Evolutionary conservation across 2,797 vertebrate species (phyloP), one percentile per base, ranked within the genome.

Genomic region (Buceros bicornis): DNA sequence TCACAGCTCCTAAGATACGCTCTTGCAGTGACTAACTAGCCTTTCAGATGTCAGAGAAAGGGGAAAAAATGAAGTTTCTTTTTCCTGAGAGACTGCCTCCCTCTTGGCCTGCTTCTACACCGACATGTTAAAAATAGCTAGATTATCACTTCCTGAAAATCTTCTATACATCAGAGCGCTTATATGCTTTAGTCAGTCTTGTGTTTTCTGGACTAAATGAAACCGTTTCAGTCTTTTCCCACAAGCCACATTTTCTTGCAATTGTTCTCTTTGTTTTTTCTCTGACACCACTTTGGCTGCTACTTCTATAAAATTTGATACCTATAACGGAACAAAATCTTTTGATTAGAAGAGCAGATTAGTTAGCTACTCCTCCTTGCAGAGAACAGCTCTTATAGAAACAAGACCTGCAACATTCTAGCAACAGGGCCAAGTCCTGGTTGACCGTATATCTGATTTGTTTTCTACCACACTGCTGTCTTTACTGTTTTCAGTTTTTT

Each of bases 381-480:
- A 8, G 8, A 33, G 11, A 77, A 45, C 4, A 74, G 18, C 21
- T 72, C 5, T 11, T n/a, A 64, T 16, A 70, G n/a, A 82, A 83
- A 62, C 13, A 47, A 48, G 61, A 74, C 13, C 3, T 29, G 40
- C 35, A 60, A 42, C 0, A 3, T 29, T 71, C 62, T 57, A 57
- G 17, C 37, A 84, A 71, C 29, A 61, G 33, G 17, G n/a, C 17
- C 11, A 83, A 51, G 28, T n/a, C 26, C 24, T 67, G 2, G 2
- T 10, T 70, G 24, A 53, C 16, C 0, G 0, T 56, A 5, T 24
- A 40, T 35, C 21, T 43, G 13, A 11, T n/a, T 69, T 17, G 1
- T 57, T 91, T 93, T 69, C 47, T 89, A 43, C 17, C 7, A 3
- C 56, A 47, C 1, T 3, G 3, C n/a, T 56, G 8, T 47, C 56